Evolutionary conservation across 2,797 vertebrate species (phyloP).

Genomic region (Margarornis squamiger): DNA sequence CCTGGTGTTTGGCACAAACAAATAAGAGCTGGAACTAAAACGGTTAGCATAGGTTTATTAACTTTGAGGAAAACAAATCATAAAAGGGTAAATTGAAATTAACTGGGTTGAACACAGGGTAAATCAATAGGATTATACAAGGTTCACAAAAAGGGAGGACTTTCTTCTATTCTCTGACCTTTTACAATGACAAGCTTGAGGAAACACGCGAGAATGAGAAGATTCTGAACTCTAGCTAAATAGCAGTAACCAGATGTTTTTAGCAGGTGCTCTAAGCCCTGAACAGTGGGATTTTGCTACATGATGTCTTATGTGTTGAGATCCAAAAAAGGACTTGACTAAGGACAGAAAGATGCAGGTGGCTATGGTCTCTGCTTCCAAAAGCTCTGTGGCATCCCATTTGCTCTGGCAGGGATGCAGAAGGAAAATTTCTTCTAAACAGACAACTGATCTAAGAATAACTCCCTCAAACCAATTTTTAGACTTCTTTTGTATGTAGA

Average conservation of each 20-base stretch:
- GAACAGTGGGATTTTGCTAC: background rate
- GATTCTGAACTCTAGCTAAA: background rate
- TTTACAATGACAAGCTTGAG: background rate
- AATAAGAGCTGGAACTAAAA: slow-evolving; percentile 30
- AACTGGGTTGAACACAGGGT: background rate
- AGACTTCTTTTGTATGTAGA: background rate
- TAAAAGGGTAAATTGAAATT: slow-evolving; percentile 24
- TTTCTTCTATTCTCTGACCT: background rate
- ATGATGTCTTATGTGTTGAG: background rate
- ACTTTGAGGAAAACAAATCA: slow-evolving; percentile 26
- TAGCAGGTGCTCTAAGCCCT: background rate
- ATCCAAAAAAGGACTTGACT: background rate
- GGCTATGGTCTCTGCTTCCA: background rate
- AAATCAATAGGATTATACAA: slow-evolving; percentile 10
- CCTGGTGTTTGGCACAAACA: background rate
- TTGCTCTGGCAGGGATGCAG: background rate
- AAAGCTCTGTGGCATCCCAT: background rate
- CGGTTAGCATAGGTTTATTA: slow-evolving; percentile 32
- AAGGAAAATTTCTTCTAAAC: background rate
- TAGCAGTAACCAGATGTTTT: slow-evolving; percentile 1
- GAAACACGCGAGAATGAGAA: background rate
- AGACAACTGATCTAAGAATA: slow-evolving; percentile 18
- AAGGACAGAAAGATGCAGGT: background rate
- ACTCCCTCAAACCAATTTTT: background rate
- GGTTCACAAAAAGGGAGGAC: background rate